These are phyloP conservation scores for Arnoldichthys spilopterus DNA, from an alignment of 2,797 vertebrate species.

Conservation along the genomic window DNA sequence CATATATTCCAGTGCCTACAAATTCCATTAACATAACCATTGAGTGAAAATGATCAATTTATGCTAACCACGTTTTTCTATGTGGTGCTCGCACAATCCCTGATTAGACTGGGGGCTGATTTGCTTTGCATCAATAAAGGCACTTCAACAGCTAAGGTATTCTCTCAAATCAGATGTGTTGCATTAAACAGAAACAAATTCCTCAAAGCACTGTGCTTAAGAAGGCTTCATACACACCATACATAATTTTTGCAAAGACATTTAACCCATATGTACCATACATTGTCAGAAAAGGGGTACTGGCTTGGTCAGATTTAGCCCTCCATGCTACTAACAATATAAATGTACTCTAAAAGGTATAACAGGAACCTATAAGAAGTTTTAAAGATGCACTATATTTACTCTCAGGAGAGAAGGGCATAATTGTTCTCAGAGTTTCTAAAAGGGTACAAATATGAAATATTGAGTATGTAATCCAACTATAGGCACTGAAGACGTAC, in stretches of 20 bases:
- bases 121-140: not conserved
- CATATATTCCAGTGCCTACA: not conserved
- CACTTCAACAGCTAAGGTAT: not conserved
- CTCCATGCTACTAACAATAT: no score
- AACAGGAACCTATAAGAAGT: no score
- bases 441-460: no score
- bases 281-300: no score
- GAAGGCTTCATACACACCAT: not conserved
- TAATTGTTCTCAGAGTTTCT: no score
- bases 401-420: no score
- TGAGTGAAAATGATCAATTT: not conserved
- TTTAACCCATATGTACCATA: not conserved
- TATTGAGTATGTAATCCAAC: no score
- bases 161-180: not conserved
- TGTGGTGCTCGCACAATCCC: conserved; percentile 16
- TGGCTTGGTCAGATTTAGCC: no score
- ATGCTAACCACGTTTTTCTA: not conserved
- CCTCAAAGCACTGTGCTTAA: not conserved
- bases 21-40: not conserved
- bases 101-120: not conserved
- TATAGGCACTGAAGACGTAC: no score
- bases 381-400: no score
- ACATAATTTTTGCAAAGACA: not conserved
- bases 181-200: not conserved
- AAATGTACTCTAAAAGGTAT: no score